A percentile compares a stretch with the other conserved stretches of the same genome.
Evolutionary conservation across 2,113 vertebrate species (phyloP).

Genomic region (Eidolon helvum): DNA sequence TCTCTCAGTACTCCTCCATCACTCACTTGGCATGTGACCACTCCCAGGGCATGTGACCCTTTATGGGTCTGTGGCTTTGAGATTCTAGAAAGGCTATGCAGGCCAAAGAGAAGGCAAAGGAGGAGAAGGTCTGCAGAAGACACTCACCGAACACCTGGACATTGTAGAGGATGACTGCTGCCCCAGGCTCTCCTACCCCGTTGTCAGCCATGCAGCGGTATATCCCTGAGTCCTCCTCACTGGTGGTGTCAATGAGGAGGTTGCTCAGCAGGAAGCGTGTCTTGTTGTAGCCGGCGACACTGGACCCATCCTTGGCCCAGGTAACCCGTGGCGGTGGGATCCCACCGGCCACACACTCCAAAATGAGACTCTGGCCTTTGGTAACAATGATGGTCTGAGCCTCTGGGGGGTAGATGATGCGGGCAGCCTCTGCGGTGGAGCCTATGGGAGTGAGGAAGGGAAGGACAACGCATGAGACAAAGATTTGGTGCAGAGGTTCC

Average conservation of each 20-base stretch:
- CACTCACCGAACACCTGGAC: constrained; percentile 97
- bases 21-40: background rate
- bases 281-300: constrained; percentile 90
- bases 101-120: background rate
- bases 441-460: constrained; percentile 80
- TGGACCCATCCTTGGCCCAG: constrained; percentile 94
- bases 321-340: constrained; percentile 93
- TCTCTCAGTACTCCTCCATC: background rate
- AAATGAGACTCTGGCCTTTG: constrained; percentile 95
- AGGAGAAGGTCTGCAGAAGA: background rate
- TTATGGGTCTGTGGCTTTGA: background rate
- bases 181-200: constrained; percentile 85
- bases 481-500: background rate
- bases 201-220: constrained; percentile 94
- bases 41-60: background rate
- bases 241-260: constrained; percentile 92
- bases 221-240: constrained; percentile 93
- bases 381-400: constrained; percentile 96
- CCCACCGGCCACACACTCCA: constrained; percentile 97
- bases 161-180: constrained; percentile 90
- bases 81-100: background rate
- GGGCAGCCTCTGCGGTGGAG: constrained; percentile 93
- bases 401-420: constrained; percentile 95
- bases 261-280: constrained; percentile 96
- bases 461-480: background rate